phyloP scores from a whole-genome alignment of 2,888 invertebrate genomes.

The Tetragonisca angustula region DNA sequence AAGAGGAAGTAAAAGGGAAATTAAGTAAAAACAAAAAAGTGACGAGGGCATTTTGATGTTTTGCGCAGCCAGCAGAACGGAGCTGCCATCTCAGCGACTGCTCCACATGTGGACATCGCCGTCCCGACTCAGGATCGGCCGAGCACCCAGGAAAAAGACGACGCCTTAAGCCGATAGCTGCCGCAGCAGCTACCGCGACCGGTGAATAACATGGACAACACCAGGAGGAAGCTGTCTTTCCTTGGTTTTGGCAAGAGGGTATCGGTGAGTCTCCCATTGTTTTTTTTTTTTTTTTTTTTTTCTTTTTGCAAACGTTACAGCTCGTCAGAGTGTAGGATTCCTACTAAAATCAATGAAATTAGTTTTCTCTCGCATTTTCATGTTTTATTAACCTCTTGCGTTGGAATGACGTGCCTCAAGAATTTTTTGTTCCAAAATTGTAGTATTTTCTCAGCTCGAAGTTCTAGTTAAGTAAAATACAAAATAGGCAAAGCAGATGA shows the following conservation, averaged over 20 bases:
- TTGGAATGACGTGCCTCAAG: too few relatives aligned
- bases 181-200: constrained; percentile 56
- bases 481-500: too few relatives aligned
- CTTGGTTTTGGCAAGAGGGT: constrained; percentile 89
- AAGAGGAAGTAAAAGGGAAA: too few relatives aligned
- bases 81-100: constrained; percentile 81
- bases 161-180: constrained; percentile 74
- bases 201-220: constrained; percentile 74
- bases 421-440: too few relatives aligned
- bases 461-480: too few relatives aligned
- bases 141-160: constrained; percentile 83
- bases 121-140: constrained; percentile 83
- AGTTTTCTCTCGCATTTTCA: too few relatives aligned
- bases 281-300: too few relatives aligned
- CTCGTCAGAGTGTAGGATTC: too few relatives aligned
- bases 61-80: constrained; percentile 79
- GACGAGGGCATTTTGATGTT: neutral
- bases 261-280: constrained; percentile 80
- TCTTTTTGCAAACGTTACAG: too few relatives aligned
- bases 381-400: too few relatives aligned
- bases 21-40: neutral
- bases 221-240: constrained; percentile 89
- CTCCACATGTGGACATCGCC: constrained; percentile 84
- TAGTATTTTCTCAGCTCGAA: too few relatives aligned
- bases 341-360: too few relatives aligned